phyloP scores from a whole-genome alignment of 2,113 vertebrate species.

The Jacana jacana region DNA sequence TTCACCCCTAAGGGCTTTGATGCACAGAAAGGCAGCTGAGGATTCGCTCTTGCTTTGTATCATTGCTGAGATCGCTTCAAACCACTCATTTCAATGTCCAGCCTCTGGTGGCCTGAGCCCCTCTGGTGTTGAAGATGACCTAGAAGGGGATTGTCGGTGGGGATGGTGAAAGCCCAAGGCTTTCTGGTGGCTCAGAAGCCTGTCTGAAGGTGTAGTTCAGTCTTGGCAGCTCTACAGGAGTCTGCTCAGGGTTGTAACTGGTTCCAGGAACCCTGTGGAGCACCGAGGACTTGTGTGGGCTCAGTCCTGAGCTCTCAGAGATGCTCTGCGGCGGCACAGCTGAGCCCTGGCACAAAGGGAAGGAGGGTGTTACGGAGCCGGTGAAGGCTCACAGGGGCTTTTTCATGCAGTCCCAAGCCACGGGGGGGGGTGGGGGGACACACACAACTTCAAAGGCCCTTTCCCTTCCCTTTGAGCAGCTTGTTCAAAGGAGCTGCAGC shows the following conservation, averaged over 20 bases:
- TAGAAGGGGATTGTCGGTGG: not conserved
- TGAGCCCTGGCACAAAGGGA: not conserved
- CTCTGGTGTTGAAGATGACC: accelerated
- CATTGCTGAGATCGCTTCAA: not conserved
- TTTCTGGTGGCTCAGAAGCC: not conserved
- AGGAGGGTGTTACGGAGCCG: not conserved
- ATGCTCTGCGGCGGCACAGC: not conserved
- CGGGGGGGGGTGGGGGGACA: not conserved
- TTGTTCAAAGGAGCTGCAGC: constrained; percentile 21
- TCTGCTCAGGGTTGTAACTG: not conserved
- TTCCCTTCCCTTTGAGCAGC: constrained; percentile 48
- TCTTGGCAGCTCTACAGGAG: not conserved
- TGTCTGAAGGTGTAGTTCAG: accelerated
- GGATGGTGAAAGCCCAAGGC: not conserved
- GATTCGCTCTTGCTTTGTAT: accelerated
- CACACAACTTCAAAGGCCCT: constrained; percentile 19
- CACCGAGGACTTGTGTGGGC: not conserved
- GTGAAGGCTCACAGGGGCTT: not conserved
- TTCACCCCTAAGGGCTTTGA: not conserved
- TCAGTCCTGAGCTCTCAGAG: not conserved
- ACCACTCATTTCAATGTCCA: accelerated
- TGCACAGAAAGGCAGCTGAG: not conserved
- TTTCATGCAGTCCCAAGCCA: not conserved
- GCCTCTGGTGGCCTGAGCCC: accelerated
- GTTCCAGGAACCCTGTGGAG: not conserved